Percentiles rank a stretch among this genome's conserved stretches.
These are phyloP conservation scores for Sardinella longiceps DNA, from an alignment of 2,797 vertebrate genomes.

Conservation along the genomic window DNA sequence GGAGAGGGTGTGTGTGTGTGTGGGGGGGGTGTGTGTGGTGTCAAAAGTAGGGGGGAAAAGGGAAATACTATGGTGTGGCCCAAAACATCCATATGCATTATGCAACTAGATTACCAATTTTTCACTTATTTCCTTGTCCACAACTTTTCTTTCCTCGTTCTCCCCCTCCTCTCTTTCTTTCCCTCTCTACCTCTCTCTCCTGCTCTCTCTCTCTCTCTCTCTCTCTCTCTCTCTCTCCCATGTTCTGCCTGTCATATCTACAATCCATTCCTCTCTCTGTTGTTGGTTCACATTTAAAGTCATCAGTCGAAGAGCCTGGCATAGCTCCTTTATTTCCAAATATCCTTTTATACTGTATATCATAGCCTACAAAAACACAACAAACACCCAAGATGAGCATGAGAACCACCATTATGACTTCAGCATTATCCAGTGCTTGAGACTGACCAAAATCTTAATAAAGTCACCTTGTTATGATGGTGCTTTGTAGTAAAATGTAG, in stretches of 20 bases:
- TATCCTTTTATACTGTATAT: conserved; percentile 53
- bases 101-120: background rate
- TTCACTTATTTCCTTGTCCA: background rate
- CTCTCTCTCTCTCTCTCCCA: background rate
- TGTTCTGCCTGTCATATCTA: conserved; percentile 60
- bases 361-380: conserved; percentile 5
- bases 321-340: conserved; percentile 66
- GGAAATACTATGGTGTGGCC: too few species aligned
- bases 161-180: background rate
- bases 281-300: conserved; percentile 73
- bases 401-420: background rate
- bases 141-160: background rate
- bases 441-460: background rate
- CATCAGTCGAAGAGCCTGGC: conserved; percentile 72
- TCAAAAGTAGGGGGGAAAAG: background rate
- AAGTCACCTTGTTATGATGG: background rate
- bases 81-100: background rate
- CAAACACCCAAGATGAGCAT: background rate
- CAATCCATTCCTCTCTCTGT: conserved; percentile 65
- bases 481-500: background rate
- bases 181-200: background rate
- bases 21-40: background rate
- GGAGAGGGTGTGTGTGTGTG: background rate
- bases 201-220: conserved; percentile 22
- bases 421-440: background rate